Base-by-base conservation (phyloP, 2,888 invertebrate species). In the Cetonia aurata region DNA sequence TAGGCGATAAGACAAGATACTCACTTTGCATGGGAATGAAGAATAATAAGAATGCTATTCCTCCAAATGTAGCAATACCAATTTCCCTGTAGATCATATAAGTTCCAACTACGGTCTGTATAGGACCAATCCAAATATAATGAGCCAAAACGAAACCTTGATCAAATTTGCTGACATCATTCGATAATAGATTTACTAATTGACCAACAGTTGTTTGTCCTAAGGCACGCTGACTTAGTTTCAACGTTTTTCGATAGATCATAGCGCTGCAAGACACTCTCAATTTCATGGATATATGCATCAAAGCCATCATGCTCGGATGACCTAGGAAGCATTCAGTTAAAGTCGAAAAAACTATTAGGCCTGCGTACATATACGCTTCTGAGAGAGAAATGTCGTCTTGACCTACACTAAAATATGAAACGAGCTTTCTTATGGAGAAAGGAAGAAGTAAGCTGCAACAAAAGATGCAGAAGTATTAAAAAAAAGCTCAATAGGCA, bases 141-240 rank as follows among this genome's bases (percentile, higher is more conserved):
- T 98, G 97, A 6, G 96, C 85, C 82, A 97, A 94, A 75, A 95
- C 90, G 67, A 96, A 89, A 10, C 94, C 94, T 81, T 96, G 90
- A 82, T 99, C 98, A 83, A 98, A 96, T 75, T 90, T 86, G 77
- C 88, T 88, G 10, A 91, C 90, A 80, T 92, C 92, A 77, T 91
- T 92, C 17, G 91, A 90, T 77, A 92, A 82, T 57, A 86, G 78
- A 77, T 86, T 86, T 10, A 86, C 82, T 70, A 83, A 76, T 74
- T 85, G 85, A 42, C 86, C 86, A 2, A 84, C 83, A 0, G 91
- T 90, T 0, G 91, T 90, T 79, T 89, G 84, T 3, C 87, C 87
- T 69, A 91, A 78, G 0, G 91, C 88, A n/a, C 85, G 84, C 77
- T 87, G 87, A 72, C 81, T 83, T 72, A 85, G 75, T 69, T 79